Base-by-base conservation (phyloP, 2,888 invertebrate species). In the Actias luna region DNA sequence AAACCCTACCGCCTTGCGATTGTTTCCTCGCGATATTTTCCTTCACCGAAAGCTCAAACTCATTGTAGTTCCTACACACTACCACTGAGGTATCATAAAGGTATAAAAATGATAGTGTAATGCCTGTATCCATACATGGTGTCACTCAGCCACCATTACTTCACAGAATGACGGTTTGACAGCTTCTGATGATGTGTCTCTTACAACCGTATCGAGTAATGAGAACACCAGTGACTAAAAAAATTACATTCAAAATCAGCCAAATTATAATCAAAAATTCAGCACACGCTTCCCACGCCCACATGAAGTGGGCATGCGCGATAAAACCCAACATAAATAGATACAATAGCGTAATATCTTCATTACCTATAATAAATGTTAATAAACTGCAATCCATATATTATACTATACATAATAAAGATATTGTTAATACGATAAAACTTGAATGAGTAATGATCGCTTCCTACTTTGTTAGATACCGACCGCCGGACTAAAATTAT, bases 231-330 rank as follows among this genome's bases (percentile, higher is more conserved):
- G 10, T 2, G 4, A 42, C 5, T 4, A 46, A 46, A 5, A 2
- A 50, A 50, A 12, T 50, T 12, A 22, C 10, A 25, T 55, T n/a
- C 29, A 29, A n/a, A 55, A 29, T 29, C 57, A 62, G 10, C 57
- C 57, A 18, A n/a, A n/a, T n/a, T 62, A 61, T 57, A 58, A n/a
- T n/a, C n/a, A n/a, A 33, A 8, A 36, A 5, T 4, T 5, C 7
- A 42, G 18, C 27, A 42, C 27, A 33, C 18, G 55, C 14, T n/a
- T 18, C 12, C n/a, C 69, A 70, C 66, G 69, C 67, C 33, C 60
- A 18, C 63, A 16, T 42, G 63, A 55, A 42, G 66, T 68, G 67
- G 66, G 55, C 62, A 39, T 36, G 62, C 22, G 58, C 42, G 55
- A 60, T 63, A 42, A 58, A 46, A 22, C 60, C 50, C 7, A 50